Base-by-base conservation (phyloP, 2,888 invertebrate species). In the Agonopterix subpropinquella region DNA sequence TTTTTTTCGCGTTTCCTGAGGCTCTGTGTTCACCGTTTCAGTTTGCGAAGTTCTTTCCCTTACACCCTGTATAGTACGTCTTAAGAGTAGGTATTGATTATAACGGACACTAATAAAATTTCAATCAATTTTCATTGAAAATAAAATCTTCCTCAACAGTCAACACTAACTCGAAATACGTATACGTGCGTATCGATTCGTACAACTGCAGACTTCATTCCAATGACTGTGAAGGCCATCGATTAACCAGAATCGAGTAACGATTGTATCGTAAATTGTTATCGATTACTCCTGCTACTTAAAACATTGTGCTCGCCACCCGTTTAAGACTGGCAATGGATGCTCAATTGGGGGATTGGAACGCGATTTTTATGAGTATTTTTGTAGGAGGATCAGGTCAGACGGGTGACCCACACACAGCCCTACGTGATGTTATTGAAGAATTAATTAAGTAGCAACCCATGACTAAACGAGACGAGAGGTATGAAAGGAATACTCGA, bases 341-440 rank as follows among this genome's bases (percentile, higher is more conserved):
- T 48, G 42, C 43, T 47, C 47, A 47, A 53, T 45, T 48, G 42
- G 37, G 39, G 18, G 36, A 47, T 43, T 15, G 42, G 36, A n/a
- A 36, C 44, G 37, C 48, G 43, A 46, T 46, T 52, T 47, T 39
- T 43, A 36, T 28, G 46, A 35, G 43, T 53, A 35, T 53, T 44
- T 28, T 48, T 13, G 49, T 48, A 49, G 11, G 28, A 53, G 48
- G 54, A 50, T 57, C 59, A 63, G 71, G 71, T 71, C 72, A 71
- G 53, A 60, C 52, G 48, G 53, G 51, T 67, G 68, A 60, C 63
- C 67, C 65, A 73, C 68, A 71, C 56, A 65, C 65, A 67, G 59
- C 57, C 48, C 61, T 70, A 77, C 80, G 82, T 82, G 80, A 75
- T 67, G 72, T 66, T 67, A 78, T 78, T 75, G 73, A 69, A 52